Evolutionary conservation across 2,797 vertebrate genomes (phyloP).

Genomic region (Macroramphosus scolopax): DNA sequence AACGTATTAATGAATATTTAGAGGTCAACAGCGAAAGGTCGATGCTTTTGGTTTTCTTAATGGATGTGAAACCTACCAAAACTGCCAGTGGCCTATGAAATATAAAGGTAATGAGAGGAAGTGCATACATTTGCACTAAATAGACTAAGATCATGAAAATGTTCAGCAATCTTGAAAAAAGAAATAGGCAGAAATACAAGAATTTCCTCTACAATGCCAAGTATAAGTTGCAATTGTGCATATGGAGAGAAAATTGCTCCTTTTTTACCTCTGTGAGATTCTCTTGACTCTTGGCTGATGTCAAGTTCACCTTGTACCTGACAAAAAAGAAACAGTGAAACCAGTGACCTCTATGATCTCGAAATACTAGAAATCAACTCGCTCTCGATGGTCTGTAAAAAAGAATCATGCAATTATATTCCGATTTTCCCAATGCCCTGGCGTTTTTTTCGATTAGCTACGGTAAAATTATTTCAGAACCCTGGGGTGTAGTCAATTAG

Average conservation of each 20-base stretch:
- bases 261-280: slow-evolving; percentile 79
- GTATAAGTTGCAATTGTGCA: background rate
- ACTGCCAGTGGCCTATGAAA: background rate
- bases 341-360: slow-evolving; percentile 10
- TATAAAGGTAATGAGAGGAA: slow-evolving; percentile 6
- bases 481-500: slow-evolving; percentile 37
- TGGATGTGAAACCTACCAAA: slow-evolving; percentile 15
- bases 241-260: background rate
- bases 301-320: slow-evolving; percentile 89
- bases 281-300: slow-evolving; percentile 85
- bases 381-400: slow-evolving; percentile 11
- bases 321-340: slow-evolving; percentile 19
- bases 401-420: slow-evolving; percentile 16
- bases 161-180: too few species aligned
- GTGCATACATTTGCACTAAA: too few species aligned
- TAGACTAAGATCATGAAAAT: too few species aligned
- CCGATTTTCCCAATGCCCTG: slow-evolving; percentile 15
- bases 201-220: background rate
- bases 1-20: slow-evolving; percentile 32
- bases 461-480: slow-evolving; percentile 27
- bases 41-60: slow-evolving; percentile 23
- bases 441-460: slow-evolving; percentile 21
- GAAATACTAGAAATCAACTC: slow-evolving; percentile 10
- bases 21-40: slow-evolving; percentile 16
- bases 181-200: too few species aligned